Percentiles rank a stretch among this genome's conserved stretches.
Evolutionary conservation across 2,888 invertebrate genomes (phyloP).

Genomic region (Priocnemis perturbator): DNA sequence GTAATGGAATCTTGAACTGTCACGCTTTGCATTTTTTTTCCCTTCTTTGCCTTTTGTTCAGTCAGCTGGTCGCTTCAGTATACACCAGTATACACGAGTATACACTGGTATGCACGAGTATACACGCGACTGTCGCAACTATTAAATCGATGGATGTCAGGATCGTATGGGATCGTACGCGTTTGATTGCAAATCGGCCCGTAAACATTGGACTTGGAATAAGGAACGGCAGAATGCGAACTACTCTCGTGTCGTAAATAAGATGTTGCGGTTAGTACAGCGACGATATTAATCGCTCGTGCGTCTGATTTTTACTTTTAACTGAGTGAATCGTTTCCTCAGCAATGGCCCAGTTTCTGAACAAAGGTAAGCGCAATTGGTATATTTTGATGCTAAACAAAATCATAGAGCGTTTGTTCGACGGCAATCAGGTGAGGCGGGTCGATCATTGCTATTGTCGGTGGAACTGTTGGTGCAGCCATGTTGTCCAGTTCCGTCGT

Average conservation of each 20-base stretch:
- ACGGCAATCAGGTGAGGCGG: constrained; percentile 17
- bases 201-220: neutral
- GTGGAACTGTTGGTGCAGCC: constrained; percentile 39
- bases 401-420: constrained; percentile 16
- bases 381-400: constrained; percentile 5
- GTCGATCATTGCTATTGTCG: constrained; percentile 33
- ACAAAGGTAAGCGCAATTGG: constrained; percentile 42
- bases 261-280: constrained; percentile 27
- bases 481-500: constrained; percentile 37
- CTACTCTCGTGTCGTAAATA: constrained; percentile 38
- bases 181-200: constrained; percentile 23
- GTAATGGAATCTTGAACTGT: too few relatives aligned
- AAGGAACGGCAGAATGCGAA: constrained; percentile 30
- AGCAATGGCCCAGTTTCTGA: constrained; percentile 50
- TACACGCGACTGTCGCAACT: too few relatives aligned
- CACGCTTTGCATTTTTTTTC: neutral
- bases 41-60: neutral
- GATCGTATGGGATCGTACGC: neutral
- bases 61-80: neutral
- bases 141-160: constrained; percentile 20
- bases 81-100: too few relatives aligned
- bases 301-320: constrained; percentile 17
- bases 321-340: neutral
- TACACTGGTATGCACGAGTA: too few relatives aligned
- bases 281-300: constrained; percentile 9